These are phyloP conservation scores for Drosophila elegans DNA, from an alignment of 1,140 invertebrate species.

Conservation along the genomic window DNA sequence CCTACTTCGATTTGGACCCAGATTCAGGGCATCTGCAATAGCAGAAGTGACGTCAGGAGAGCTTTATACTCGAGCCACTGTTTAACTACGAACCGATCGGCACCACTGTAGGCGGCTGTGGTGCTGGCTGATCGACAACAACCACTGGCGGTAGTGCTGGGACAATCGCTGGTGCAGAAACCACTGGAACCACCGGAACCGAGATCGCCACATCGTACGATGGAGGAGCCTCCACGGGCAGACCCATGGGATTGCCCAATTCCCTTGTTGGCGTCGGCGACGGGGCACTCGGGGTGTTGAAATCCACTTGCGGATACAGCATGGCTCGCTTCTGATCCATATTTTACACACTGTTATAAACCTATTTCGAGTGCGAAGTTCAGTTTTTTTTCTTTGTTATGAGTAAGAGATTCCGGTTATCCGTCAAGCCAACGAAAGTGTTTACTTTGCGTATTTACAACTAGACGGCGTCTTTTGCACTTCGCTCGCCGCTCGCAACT, in stretches of 20 bases:
- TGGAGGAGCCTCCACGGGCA: conserved; percentile 67
- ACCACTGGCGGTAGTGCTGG: conserved; percentile 35
- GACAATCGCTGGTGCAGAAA: conserved; percentile 33
- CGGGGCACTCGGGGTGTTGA: conserved; percentile 53
- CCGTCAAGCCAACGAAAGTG: conserved; percentile 18
- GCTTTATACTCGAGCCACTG: neutral
- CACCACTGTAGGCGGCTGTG: conserved; percentile 57
- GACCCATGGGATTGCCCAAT: conserved; percentile 26
- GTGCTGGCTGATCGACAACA: conserved; percentile 35
- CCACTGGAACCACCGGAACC: conserved; percentile 40
- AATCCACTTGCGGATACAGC: conserved; percentile 77
- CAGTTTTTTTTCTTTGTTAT: conserved; percentile 26
- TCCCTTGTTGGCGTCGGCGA: conserved; percentile 39
- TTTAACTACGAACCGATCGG: conserved; percentile 36
- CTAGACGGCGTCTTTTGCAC: conserved; percentile 26
- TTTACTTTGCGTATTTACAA: conserved; percentile 62
- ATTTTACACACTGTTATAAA: neutral
- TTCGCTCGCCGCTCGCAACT: conserved; percentile 59
- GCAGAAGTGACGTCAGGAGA: conserved; percentile 20
- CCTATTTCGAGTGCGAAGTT: conserved; percentile 55
- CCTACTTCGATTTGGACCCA: conserved; percentile 85
- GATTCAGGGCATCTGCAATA: conserved; percentile 40
- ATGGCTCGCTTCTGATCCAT: conserved; percentile 83
- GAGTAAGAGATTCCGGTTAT: conserved; percentile 52
- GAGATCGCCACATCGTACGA: conserved; percentile 78